Conservation (phyloP, 2,888 invertebrate genomes). For the Amorpha juglandis region DNA sequence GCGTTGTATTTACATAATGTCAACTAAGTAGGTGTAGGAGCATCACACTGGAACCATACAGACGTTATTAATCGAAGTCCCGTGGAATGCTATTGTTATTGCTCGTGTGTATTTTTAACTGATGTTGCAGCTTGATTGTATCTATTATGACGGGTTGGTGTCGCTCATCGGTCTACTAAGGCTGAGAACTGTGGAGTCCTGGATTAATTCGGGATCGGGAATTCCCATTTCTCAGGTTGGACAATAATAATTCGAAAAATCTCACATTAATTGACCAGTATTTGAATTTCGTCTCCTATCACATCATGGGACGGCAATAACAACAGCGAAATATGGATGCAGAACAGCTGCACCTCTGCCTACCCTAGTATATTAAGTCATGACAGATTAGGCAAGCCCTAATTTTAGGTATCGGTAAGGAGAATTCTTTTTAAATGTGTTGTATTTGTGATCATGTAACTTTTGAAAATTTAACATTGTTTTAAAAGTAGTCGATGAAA, state of each 20-base stretch:
- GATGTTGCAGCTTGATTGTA: slow-evolving; percentile 53
- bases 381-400: slow-evolving; percentile 54
- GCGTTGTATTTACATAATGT: slow-evolving; percentile 83
- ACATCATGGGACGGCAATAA: too few species aligned
- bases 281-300: too few species aligned
- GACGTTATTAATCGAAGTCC: slow-evolving; percentile 77
- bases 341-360: too few species aligned
- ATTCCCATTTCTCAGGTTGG: too few species aligned
- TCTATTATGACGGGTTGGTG: slow-evolving; percentile 55
- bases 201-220: too few species aligned
- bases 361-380: too few species aligned
- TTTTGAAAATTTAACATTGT: background rate
- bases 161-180: too few species aligned
- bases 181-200: too few species aligned
- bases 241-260: too few species aligned
- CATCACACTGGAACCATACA: slow-evolving; percentile 59
- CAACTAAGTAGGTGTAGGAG: slow-evolving; percentile 83
- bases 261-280: too few species aligned
- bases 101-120: slow-evolving; percentile 69
- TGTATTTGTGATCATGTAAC: background rate
- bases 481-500: too few species aligned
- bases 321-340: too few species aligned
- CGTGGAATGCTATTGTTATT: slow-evolving; percentile 77
- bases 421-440: slow-evolving; percentile 7
- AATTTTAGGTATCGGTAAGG: slow-evolving; percentile 33